These are phyloP conservation scores for Microctenopoma steveboyesi DNA, from an alignment of 2,797 vertebrate species.

Conservation along the genomic window DNA sequence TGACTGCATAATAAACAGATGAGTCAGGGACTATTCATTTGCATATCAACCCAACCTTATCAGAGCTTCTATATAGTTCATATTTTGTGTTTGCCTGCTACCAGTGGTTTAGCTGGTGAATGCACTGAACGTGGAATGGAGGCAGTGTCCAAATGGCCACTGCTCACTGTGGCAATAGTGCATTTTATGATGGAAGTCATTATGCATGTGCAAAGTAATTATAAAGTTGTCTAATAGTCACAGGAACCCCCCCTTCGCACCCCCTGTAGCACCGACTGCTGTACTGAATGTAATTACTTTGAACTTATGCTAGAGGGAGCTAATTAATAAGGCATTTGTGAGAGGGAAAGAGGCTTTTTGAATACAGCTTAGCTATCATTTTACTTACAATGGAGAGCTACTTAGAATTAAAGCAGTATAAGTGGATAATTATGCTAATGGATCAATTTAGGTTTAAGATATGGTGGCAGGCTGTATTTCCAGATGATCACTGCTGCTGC, in stretches of 20 bases:
- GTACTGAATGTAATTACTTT: slow-evolving; percentile 76
- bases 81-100: slow-evolving; percentile 48
- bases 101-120: slow-evolving; percentile 11
- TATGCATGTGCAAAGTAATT: slow-evolving; percentile 53
- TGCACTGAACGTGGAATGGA: slow-evolving; percentile 25
- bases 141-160: slow-evolving; percentile 33
- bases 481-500: slow-evolving; percentile 51
- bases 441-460: slow-evolving; percentile 79
- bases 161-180: slow-evolving; percentile 25
- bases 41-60: slow-evolving; percentile 71
- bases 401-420: slow-evolving; percentile 78
- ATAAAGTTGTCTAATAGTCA: slow-evolving; percentile 64
- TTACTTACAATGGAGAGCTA: slow-evolving; percentile 80
- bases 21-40: slow-evolving; percentile 82
- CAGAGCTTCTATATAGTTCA: slow-evolving; percentile 55
- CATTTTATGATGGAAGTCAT: slow-evolving; percentile 36
- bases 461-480: slow-evolving; percentile 76
- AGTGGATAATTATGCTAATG: slow-evolving; percentile 83
- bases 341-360: slow-evolving; percentile 77
- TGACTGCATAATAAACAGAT: slow-evolving; percentile 86
- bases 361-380: slow-evolving; percentile 78
- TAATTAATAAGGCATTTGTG: slow-evolving; percentile 83
- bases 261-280: slow-evolving; percentile 44
- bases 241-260: slow-evolving; percentile 26
- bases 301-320: slow-evolving; percentile 83